A percentile compares a stretch with the other conserved stretches of the same genome.
These are phyloP conservation scores for Drosophila malerkotliana DNA, from an alignment of 1,140 invertebrate genomes.

Conservation along the genomic window DNA sequence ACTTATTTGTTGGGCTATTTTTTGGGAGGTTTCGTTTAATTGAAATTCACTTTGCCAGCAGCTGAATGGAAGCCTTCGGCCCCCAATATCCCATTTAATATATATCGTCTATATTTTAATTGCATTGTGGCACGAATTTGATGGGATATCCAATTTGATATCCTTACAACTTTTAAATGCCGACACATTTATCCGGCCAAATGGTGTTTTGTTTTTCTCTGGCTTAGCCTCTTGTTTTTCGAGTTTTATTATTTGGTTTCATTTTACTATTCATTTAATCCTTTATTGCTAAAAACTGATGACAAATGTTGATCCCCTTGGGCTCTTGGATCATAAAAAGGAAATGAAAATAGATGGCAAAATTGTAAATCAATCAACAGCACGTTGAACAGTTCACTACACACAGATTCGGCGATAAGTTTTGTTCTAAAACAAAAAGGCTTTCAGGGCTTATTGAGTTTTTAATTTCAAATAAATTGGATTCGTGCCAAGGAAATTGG, in stretches of 20 bases:
- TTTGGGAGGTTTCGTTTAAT: conserved; percentile 28
- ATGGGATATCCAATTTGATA: not conserved
- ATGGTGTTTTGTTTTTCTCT: conserved; percentile 16
- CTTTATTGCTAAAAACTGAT: conserved; percentile 37
- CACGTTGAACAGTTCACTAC: conserved; percentile 30
- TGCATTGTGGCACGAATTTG: conserved; percentile 21
- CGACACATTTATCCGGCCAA: conserved; percentile 16
- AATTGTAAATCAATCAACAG: conserved; percentile 50
- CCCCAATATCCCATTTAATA: not conserved
- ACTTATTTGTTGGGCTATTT: conserved; percentile 30
- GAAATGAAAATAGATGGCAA: conserved; percentile 25
- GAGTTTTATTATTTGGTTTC: conserved; percentile 17
- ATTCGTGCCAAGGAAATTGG: not conserved
- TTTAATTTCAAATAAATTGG: conserved; percentile 33
- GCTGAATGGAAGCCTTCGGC: conserved; percentile 10
- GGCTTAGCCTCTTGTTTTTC: conserved; percentile 5
- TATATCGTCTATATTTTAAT: conserved; percentile 27
- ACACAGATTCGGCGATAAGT: not conserved
- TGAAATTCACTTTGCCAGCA: conserved; percentile 30
- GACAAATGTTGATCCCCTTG: conserved; percentile 36
- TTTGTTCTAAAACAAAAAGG: conserved; percentile 10
- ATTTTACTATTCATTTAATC: conserved; percentile 40
- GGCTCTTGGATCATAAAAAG: conserved; percentile 12
- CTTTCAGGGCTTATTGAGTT: conserved; percentile 22
- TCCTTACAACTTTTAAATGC: conserved; percentile 11